phyloP scores from a whole-genome alignment of 1,140 invertebrate genomes.

The Temnothorax curvispinosus region DNA sequence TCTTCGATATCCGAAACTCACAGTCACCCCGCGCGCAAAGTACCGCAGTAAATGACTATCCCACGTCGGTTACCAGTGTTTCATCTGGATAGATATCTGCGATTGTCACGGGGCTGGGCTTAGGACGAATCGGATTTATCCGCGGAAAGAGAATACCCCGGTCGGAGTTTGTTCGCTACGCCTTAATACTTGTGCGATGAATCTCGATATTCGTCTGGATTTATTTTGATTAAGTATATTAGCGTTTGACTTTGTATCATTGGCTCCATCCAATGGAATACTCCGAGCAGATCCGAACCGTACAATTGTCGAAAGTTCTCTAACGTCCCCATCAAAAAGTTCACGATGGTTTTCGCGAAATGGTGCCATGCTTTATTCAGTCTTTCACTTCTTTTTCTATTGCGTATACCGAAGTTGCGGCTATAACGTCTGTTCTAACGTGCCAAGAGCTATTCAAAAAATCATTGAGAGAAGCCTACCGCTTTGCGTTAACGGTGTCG shows the following conservation, averaged over 20 bases:
- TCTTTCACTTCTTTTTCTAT: constrained; percentile 21
- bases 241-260: constrained; percentile 14
- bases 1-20: constrained; percentile 69
- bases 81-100: constrained; percentile 53
- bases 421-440: constrained; percentile 15
- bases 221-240: neutral
- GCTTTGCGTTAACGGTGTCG: constrained; percentile 69
- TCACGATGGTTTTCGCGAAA: neutral
- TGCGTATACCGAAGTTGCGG: constrained; percentile 13
- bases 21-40: constrained; percentile 57
- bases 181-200: neutral
- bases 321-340: constrained; percentile 40
- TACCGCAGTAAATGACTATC: constrained; percentile 56
- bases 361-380: constrained; percentile 63
- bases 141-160: neutral
- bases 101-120: constrained; percentile 42
- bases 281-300: neutral
- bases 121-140: constrained; percentile 45
- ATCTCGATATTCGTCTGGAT: neutral
- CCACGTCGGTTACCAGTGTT: constrained; percentile 17
- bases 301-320: constrained; percentile 50
- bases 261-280: neutral
- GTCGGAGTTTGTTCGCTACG: neutral
- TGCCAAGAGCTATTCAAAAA: constrained; percentile 35
- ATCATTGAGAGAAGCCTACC: constrained; percentile 64